Base-by-base conservation (phyloP, 2,888 invertebrate genomes). In the Dryococelus australis region DNA sequence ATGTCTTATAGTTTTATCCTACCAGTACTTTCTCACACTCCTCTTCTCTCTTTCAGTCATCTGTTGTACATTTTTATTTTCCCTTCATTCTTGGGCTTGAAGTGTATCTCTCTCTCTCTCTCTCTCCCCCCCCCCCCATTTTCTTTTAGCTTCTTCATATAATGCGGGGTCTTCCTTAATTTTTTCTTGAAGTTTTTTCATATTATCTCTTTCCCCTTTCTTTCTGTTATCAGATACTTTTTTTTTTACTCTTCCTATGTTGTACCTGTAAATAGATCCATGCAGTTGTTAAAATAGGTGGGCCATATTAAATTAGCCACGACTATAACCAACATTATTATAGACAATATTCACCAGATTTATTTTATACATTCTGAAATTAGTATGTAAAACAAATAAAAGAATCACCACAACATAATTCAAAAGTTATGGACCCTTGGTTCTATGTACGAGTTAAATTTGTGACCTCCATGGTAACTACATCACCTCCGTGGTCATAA, bases 111-210 rank as follows among this genome's bases (percentile, higher is more conserved):
- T 65, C 65, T 65, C 20, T 80, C 27, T 27, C 28, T 24, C 24
- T n/a, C n/a, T n/a, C n/a, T n/a, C n/a, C n/a, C n/a, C n/a, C n/a
- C n/a, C n/a, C n/a, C n/a, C n/a, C n/a, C n/a, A n/a, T n/a, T n/a
- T 83, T 27, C 43, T 83, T 27, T 28, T 83, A 43, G 83, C 83
- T 83, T 83, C 83, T 83, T 83, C 83, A 28, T 83, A 83, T 43
- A 83, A 83, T 35, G 16, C 3, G 27, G 27, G 83, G 83, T 65
- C 65, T 24, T 65, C 65, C 65, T 65, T 65, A 65, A 65, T 65
- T 20, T 65, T 65, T 65, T 65, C 13, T 65, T 16, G 16, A 65
- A 65, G 65, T 65, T 16, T 9, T 65, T 65, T 65, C 65, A 65
- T 65, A 65, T 65, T 65, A 65, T 65, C 65, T 16, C 65, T 65